Percentiles rank a stretch among this genome's conserved stretches.
phyloP scores from a whole-genome alignment of 2,888 invertebrate species.

The Eristalis arbustorum region DNA sequence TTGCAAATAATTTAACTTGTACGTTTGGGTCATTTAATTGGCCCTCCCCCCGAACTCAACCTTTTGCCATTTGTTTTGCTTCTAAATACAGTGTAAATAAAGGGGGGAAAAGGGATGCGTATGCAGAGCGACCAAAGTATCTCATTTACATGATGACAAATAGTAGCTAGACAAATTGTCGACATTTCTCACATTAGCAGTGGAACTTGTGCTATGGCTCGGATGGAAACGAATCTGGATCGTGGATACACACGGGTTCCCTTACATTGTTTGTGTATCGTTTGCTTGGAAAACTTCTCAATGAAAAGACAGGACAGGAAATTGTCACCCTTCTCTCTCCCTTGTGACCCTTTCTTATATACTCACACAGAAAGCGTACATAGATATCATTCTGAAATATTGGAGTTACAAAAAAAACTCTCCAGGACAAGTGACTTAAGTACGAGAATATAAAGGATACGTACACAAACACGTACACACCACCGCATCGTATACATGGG shows the following conservation, averaged over 20 bases:
- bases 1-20: neutral
- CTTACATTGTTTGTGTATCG: slow-evolving; percentile 1
- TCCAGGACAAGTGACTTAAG: neutral
- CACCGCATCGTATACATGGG: neutral
- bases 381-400: neutral
- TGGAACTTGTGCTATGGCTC: neutral
- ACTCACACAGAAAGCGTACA: neutral
- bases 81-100: slow-evolving; percentile 15
- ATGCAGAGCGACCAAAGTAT: slow-evolving; percentile 43
- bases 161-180: slow-evolving; percentile 51
- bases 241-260: neutral
- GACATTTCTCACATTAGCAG: slow-evolving; percentile 33
- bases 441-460: neutral
- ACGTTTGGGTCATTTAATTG: slow-evolving; percentile 2
- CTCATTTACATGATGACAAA: slow-evolving; percentile 58
- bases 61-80: slow-evolving; percentile 3
- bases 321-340: neutral
- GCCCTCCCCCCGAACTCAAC: neutral
- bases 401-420: neutral
- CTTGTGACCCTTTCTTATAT: neutral
- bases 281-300: slow-evolving; percentile 31
- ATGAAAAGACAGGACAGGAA: slow-evolving; percentile 30
- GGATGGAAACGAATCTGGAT: neutral
- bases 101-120: slow-evolving; percentile 9
- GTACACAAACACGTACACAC: neutral